phyloP scores from a whole-genome alignment of 92 coral and sea anemone species.

The Pocillopora meandrina region DNA sequence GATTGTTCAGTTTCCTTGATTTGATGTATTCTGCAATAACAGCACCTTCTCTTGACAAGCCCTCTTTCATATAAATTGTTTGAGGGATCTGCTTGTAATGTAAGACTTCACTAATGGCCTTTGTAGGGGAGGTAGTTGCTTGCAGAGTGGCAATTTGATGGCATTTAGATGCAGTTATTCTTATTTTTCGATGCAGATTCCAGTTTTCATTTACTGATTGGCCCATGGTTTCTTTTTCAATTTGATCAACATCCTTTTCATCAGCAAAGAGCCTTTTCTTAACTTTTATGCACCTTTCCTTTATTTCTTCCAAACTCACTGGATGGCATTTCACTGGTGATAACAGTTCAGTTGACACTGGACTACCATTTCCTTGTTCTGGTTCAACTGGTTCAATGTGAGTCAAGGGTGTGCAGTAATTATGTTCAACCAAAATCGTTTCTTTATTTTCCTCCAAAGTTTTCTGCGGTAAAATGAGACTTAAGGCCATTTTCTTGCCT shows the following conservation, averaged over 20 bases:
- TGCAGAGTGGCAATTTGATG: constrained; percentile 48
- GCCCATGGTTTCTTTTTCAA: constrained; percentile 28
- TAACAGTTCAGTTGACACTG: constrained; percentile 18
- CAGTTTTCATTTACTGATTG: constrained; percentile 28
- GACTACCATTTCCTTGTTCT: not conserved
- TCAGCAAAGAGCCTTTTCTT: constrained; percentile 38
- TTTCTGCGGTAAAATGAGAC: constrained; percentile 24
- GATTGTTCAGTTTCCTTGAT: not conserved
- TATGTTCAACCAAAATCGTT: not conserved
- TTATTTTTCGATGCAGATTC: constrained; percentile 42
- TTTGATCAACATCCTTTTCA: constrained; percentile 32
- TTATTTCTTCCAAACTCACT: constrained; percentile 21
- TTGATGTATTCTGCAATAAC: constrained; percentile 34
- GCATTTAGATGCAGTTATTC: constrained; percentile 65
- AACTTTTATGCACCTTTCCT: constrained; percentile 30
- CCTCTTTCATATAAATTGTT: constrained; percentile 43
- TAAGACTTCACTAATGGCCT: constrained; percentile 52
- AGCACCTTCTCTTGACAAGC: constrained; percentile 21
- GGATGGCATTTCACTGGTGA: constrained; percentile 56
- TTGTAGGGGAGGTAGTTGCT: constrained; percentile 59
- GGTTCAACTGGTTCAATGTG: constrained; percentile 16
- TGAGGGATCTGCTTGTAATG: constrained; percentile 34
- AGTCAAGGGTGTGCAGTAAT: constrained; percentile 14
- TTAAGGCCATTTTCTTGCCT: constrained; percentile 25
- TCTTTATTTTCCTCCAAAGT: constrained; percentile 19